Base-by-base conservation (phyloP, 2,888 invertebrate genomes). In the Argyresthia goedartella region DNA sequence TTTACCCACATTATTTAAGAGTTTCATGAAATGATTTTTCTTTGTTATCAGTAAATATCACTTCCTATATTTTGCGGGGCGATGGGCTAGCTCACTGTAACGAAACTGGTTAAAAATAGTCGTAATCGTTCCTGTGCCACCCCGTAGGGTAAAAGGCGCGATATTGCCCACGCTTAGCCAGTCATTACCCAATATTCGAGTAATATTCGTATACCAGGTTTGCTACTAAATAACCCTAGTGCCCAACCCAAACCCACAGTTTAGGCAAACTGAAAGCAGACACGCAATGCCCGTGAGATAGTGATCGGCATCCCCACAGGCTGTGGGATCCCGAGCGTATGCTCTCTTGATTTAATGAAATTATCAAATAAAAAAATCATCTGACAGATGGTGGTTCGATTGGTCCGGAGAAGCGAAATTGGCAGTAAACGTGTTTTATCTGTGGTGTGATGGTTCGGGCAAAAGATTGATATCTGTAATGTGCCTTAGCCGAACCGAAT, bases 231-330 rank as follows among this genome's bases (percentile, higher is more conserved):
- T 25, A 16, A 48, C 46, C 9, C 13, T 53, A n/a, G 52, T 53
- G 51, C 25, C 52, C 33, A 33, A 44, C 33, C 25, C 16, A 15
- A 45, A n/a, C 48, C 14, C 15, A 39, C 49, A 11, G 25, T 49
- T 41, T 49, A 53, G 51, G 54, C 59, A 63, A 65, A 63, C 62
- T 60, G 57, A 56, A 52, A 45, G 47, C 52, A 11, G 57, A 57
- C 63, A 66, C 61, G 64, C 62, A 56, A 64, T 9, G 59, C 45
- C 59, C 61, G 61, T 61, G 63, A 60, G 65, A 66, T 64, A 59
- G 51, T 34, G 56, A 62, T 63, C 61, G 51, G 55, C 54, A 56
- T 1, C 56, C 52, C 53, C 47, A 36, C 39, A 49, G 48, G 3
- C 39, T n/a, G 39, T 39, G 39, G 8, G 39, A 39, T 39, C 39